Evolutionary conservation across 2,888 invertebrate species (phyloP), one percentile per base, ranked within the genome.

Genomic region (Bellardia bayeri): DNA sequence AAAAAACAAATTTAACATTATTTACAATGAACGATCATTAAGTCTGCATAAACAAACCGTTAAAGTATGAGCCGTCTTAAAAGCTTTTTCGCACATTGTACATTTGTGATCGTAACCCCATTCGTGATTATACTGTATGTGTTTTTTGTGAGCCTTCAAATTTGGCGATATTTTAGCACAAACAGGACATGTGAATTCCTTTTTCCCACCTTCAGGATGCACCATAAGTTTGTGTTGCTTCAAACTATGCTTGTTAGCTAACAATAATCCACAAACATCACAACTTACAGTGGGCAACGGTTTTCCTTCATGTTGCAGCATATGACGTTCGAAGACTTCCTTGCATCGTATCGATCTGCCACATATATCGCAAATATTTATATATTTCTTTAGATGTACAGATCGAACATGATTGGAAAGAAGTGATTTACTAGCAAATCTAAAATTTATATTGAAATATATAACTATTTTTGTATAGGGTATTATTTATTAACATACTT

Each of bases 21-120:
- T 11, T 37, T 56, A 16, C 0, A 56, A 1, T 13, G n/a, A n/a
- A 6, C 37, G 6, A 6, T 0, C 4, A 37, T 6, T 37, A 37
- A 13, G 45, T 33, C 23, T 45, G 33, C 2, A 33, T 63, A 30
- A 13, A 84, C 76, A 45, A 80, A 93, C 93, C 89, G 91, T 93
- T 51, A 93, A 90, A 58, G 91, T 91, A 11, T 93, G 90, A 14
- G 92, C 89, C 0, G 91, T 90, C 61, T 93, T 93, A 61, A 93
- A 93, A 3, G 92, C 91, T 83, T 93, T 93, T n/a, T 91, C 91
- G 80, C 93, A 93, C 90, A 93, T 91, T 3, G 91, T 91, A 66
- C 93, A 93, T 42, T 91, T 91, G 82, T 93, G 93, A 4, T 89
- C 90, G 0, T 91, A 90, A 3, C 91, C 90, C 64, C 91, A 90